phyloP scores from a whole-genome alignment of 2,113 vertebrate genomes.

The Gnathonemus echidnorhynchus region DNA sequence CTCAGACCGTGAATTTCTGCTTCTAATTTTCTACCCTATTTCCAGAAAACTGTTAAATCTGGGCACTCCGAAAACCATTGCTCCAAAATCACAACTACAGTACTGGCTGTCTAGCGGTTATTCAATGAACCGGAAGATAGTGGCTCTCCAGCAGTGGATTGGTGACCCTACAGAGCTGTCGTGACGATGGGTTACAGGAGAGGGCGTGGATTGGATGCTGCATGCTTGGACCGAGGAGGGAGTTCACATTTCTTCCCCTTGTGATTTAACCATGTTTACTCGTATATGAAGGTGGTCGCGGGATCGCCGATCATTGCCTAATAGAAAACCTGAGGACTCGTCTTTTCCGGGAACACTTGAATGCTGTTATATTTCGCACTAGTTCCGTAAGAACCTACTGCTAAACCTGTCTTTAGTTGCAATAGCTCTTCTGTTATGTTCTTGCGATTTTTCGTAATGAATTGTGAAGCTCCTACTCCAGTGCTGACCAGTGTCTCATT shows the following conservation, averaged over 20 bases:
- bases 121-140: slow-evolving; percentile 51
- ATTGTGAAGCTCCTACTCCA: neutral
- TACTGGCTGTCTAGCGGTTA: slow-evolving; percentile 35
- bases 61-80: slow-evolving; percentile 52
- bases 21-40: slow-evolving; percentile 9
- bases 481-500: neutral
- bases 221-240: slow-evolving; percentile 11
- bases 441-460: neutral
- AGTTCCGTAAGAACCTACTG: neutral
- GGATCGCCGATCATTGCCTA: neutral
- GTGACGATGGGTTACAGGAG: slow-evolving; percentile 27
- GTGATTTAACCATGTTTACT: neutral
- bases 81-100: slow-evolving; percentile 40
- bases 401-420: neutral
- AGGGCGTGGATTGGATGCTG: slow-evolving; percentile 45
- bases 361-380: neutral
- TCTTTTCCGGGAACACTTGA: neutral
- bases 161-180: slow-evolving; percentile 41
- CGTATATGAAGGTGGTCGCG: neutral
- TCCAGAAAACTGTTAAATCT: slow-evolving; percentile 31
- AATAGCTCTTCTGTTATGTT: neutral
- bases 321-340: neutral
- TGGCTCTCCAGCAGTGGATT: slow-evolving; percentile 52
- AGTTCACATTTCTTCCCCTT: neutral
- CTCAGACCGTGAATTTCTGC: slow-evolving; percentile 22